phyloP scores from a whole-genome alignment of 2,113 vertebrate species.

The Corythornis cristatus region DNA sequence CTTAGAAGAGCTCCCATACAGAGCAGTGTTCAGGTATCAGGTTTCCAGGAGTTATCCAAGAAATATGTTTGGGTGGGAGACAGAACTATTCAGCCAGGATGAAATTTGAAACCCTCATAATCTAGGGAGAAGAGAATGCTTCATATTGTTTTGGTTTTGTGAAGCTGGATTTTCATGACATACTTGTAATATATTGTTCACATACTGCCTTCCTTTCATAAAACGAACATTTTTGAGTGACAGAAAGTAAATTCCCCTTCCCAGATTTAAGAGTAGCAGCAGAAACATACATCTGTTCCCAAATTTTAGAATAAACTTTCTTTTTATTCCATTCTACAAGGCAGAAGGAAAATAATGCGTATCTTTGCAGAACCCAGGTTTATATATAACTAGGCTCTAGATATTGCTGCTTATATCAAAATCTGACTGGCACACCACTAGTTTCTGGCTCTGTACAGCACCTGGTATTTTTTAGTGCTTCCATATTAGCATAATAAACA shows the following conservation, averaged over 20 bases:
- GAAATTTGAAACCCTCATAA: slow-evolving; percentile 36
- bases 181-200: background rate
- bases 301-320: background rate
- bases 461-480: background rate
- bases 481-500: background rate
- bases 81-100: slow-evolving; percentile 7
- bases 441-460: background rate
- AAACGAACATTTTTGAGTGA: slow-evolving; percentile 7
- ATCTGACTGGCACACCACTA: background rate
- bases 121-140: background rate
- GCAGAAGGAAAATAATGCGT: background rate
- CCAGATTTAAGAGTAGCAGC: background rate
- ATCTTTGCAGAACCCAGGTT: background rate
- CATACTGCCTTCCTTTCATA: background rate
- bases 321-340: background rate
- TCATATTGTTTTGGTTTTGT: slow-evolving; percentile 15
- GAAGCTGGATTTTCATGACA: slow-evolving; percentile 9
- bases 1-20: background rate
- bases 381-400: background rate
- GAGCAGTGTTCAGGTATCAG: background rate
- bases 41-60: slow-evolving; percentile 38
- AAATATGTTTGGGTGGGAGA: slow-evolving; percentile 30
- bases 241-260: background rate
- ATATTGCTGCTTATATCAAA: background rate
- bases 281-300: background rate